Evolutionary conservation across 2,113 vertebrate genomes (phyloP).

Genomic region (Gallinago paraguaiae): DNA sequence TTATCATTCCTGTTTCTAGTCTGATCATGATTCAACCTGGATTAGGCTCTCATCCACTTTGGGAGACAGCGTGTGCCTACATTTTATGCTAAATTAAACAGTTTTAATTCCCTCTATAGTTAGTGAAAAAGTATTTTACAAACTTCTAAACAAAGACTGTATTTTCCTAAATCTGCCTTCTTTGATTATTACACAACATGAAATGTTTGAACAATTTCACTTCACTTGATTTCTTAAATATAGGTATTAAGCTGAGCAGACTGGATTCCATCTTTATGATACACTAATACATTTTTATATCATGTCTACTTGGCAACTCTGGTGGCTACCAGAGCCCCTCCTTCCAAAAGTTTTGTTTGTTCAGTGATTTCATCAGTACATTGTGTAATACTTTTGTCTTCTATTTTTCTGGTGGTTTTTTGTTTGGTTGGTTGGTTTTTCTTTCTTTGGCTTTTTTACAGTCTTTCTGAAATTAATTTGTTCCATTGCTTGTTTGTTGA

Average conservation of each 20-base stretch:
- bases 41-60: background rate
- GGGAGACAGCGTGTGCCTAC: background rate
- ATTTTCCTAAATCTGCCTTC: background rate
- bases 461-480: background rate
- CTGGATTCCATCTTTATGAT: background rate
- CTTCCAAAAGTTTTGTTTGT: background rate
- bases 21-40: background rate
- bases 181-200: background rate
- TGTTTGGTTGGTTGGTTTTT: too few species aligned
- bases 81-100: background rate
- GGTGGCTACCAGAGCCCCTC: accelerated
- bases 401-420: background rate
- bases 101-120: background rate
- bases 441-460: background rate
- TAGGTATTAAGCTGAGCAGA: accelerated
- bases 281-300: background rate
- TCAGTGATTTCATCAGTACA: background rate
- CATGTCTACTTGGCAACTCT: background rate
- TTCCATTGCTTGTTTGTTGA: background rate
- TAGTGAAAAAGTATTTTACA: background rate
- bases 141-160: background rate
- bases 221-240: background rate
- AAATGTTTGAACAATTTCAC: background rate
- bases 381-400: background rate
- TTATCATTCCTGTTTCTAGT: background rate